Conservation (phyloP, 2,888 invertebrate genomes). For the Nymphalis urticae region DNA sequence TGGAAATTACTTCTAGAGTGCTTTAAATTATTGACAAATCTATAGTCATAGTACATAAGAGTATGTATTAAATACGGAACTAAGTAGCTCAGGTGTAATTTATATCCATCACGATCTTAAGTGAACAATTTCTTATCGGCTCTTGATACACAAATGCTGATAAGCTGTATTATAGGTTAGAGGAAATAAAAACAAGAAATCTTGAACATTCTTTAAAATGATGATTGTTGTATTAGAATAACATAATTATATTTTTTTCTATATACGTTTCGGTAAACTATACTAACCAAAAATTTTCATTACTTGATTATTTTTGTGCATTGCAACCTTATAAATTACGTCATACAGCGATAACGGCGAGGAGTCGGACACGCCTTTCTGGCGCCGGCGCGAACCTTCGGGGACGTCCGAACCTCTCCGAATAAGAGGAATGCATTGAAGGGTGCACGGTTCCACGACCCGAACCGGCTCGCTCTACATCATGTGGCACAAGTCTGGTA, state of each 20-base stretch:
- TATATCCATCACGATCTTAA: constrained; percentile 40
- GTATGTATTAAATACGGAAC: constrained; percentile 4
- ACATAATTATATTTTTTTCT: not conserved
- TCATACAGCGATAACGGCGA: constrained; percentile 73
- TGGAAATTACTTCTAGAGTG: too few relatives aligned
- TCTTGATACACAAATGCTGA: constrained; percentile 32
- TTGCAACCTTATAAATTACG: constrained; percentile 58
- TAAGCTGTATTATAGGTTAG: constrained; percentile 30
- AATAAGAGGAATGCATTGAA: constrained; percentile 66
- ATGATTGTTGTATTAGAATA: not conserved
- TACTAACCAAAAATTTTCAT: not conserved
- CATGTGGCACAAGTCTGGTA: constrained; percentile 74
- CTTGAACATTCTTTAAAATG: not conserved
- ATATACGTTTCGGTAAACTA: not conserved
- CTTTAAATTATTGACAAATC: too few relatives aligned
- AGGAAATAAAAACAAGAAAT: constrained; percentile 26
- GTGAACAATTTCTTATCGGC: constrained; percentile 39
- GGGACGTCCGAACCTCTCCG: constrained; percentile 57
- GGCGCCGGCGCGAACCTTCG: constrained; percentile 70
- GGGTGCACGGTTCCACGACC: constrained; percentile 58
- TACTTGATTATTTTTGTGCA: constrained; percentile 11
- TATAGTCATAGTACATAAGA: not conserved
- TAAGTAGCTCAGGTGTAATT: constrained; percentile 14
- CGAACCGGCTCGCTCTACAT: constrained; percentile 69
- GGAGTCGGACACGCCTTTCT: constrained; percentile 74